Evolutionary conservation across 64 coral and sea anemone species (phyloP).

Genomic region (Pocillopora damicornis): DNA sequence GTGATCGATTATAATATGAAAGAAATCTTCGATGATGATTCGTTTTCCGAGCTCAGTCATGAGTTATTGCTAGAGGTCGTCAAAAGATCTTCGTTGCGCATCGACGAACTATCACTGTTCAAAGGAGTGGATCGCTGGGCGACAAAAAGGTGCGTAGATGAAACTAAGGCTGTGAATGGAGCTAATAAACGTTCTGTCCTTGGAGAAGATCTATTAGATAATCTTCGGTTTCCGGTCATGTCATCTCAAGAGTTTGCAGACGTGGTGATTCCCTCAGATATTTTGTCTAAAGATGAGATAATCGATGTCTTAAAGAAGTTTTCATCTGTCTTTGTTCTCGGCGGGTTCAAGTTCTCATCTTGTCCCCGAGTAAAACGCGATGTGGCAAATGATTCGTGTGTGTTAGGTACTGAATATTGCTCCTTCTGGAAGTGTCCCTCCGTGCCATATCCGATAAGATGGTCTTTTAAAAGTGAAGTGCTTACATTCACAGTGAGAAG

Average conservation of each 20-base stretch:
- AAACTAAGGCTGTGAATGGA: neutral
- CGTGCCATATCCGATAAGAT: no score
- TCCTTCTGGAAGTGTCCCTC: no score
- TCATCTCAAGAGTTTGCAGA: neutral
- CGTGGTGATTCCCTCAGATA: neutral
- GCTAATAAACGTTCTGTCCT: neutral
- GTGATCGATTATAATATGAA: neutral
- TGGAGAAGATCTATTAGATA: neutral
- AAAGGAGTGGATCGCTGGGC: slow-evolving; percentile 11
- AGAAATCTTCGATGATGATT: neutral
- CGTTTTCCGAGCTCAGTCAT: neutral
- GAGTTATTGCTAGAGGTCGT: neutral
- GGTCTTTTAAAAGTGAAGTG: neutral
- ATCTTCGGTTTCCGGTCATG: neutral
- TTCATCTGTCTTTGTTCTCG: neutral
- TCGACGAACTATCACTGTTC: neutral
- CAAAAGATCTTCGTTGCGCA: neutral
- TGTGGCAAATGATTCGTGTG: no score
- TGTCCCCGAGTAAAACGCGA: neutral
- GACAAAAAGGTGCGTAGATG: slow-evolving; percentile 1
- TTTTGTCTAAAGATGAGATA: neutral
- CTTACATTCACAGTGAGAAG: neutral
- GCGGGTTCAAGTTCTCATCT: neutral
- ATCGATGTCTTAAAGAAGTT: slow-evolving; percentile 3
- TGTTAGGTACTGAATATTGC: no score